phyloP scores from a whole-genome alignment of 2,888 invertebrate species.

The Agapostemon virescens region DNA sequence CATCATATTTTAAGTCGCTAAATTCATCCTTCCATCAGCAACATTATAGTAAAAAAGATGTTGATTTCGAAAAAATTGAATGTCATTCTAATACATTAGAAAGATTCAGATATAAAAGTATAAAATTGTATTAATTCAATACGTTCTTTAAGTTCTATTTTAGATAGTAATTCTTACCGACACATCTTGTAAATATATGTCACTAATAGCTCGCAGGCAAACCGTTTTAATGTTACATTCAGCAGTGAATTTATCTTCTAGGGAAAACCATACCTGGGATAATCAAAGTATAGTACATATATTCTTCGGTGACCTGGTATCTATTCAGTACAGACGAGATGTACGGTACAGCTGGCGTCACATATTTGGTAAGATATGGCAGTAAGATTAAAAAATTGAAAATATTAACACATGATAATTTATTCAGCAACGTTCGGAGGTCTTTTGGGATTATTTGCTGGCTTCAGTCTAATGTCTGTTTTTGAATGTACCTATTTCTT shows the following conservation, averaged over 20 bases:
- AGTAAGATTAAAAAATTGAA: constrained; percentile 21
- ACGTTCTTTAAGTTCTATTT: too few relatives aligned
- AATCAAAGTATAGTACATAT: constrained; percentile 85
- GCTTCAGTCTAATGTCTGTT: constrained; percentile 86
- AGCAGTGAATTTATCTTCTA: constrained; percentile 24
- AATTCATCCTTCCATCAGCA: too few relatives aligned
- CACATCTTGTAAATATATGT: too few relatives aligned
- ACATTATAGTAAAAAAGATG: too few relatives aligned
- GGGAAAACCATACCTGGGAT: constrained; percentile 52
- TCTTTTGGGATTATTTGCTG: constrained; percentile 85
- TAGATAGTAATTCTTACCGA: too few relatives aligned
- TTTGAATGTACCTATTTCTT: constrained; percentile 86
- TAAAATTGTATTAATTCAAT: too few relatives aligned
- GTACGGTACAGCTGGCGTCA: constrained; percentile 87
- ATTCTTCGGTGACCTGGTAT: constrained; percentile 86
- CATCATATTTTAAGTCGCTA: too few relatives aligned
- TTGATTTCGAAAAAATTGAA: too few relatives aligned
- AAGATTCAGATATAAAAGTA: too few relatives aligned
- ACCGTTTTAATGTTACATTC: neutral
- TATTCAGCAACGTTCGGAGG: constrained; percentile 87
- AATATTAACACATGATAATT: constrained; percentile 23
- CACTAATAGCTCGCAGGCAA: neutral
- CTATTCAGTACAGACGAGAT: constrained; percentile 85
- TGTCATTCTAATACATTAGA: too few relatives aligned
- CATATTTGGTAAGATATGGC: constrained; percentile 82